Evolutionary conservation across 2,888 invertebrate genomes (phyloP), one percentile per base, ranked within the genome.

Genomic region (Phyto melanocephala): DNA sequence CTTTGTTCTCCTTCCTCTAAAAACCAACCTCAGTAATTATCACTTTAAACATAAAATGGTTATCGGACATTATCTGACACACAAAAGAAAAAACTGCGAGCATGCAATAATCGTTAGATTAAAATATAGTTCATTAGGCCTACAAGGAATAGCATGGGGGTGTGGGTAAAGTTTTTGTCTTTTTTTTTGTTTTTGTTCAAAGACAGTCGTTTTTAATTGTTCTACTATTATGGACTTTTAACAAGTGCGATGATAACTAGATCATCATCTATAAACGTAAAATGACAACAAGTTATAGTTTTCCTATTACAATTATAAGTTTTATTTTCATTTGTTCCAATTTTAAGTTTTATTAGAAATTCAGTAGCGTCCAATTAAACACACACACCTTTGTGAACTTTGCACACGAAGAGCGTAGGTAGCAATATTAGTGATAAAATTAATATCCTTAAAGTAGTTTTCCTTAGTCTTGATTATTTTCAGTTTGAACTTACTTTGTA

Each of bases 1-100:
- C 5, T 15, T 6, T 50, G 10, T 11, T 37, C 37, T 37, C 65
- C 22, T 7, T 67, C 65, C 65, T 52, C 17, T 22, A 22, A 15
- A 62, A 15, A 11, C 11, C 20, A 52, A 24, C 45, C 35, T 10
- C 33, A 28, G 63, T 68, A 75, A 80, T 74, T 62, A 80, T 80
- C 74, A 40, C 56, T 47, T 80, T 63, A 62, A n/a, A 56, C 22
- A 28, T 74, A 74, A 68, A 47, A 62, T 62, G 67, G 60, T 80
- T 62, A 75, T 80, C 40, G 50, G 42, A 67, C 35, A 58, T 58
- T 68, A 58, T 35, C 33, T 17, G 42, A 45, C 40, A 50, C 22
- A 47, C 28, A 40, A 24, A 22, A 4, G 40, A 47, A 42, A 63
- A 15, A 63, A 60, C 22, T 42, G 54, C 2, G 17, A 63, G 13